phyloP scores from a whole-genome alignment of 2,888 invertebrate species.

The Halictus ligatus region DNA sequence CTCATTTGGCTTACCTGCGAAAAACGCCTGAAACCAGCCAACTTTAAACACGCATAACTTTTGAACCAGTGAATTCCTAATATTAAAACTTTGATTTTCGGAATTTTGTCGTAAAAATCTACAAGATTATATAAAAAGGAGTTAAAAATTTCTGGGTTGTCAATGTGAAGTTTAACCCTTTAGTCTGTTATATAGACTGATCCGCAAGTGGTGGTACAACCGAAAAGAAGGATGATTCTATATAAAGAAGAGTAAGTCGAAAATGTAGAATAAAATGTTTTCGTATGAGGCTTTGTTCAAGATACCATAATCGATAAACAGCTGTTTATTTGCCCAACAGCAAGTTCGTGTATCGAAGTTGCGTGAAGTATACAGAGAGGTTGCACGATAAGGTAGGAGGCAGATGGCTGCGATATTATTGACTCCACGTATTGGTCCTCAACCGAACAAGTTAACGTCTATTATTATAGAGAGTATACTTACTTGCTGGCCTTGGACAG shows the following conservation, averaged over 20 bases:
- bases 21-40: too few species aligned
- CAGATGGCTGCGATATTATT: conserved; percentile 80
- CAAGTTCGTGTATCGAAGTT: conserved; percentile 54
- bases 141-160: too few species aligned
- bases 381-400: conserved; percentile 68
- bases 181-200: too few species aligned
- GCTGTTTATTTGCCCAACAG: conserved; percentile 15
- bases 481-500: conserved; percentile 61
- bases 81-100: too few species aligned
- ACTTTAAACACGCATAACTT: too few species aligned
- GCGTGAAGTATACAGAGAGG: conserved; percentile 47
- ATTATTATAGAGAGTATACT: conserved; percentile 77
- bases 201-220: too few species aligned
- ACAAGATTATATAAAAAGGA: too few species aligned
- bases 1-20: too few species aligned
- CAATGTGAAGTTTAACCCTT: too few species aligned
- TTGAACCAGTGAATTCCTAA: too few species aligned
- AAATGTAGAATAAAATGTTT: background rate
- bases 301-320: conserved; percentile 19
- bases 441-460: conserved; percentile 81
- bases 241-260: background rate
- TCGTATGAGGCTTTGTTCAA: background rate
- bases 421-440: conserved; percentile 77
- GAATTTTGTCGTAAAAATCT: too few species aligned
- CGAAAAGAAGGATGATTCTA: background rate